Evolutionary conservation across 2,797 vertebrate species (phyloP).

Genomic region (Tadarida brasiliensis): DNA sequence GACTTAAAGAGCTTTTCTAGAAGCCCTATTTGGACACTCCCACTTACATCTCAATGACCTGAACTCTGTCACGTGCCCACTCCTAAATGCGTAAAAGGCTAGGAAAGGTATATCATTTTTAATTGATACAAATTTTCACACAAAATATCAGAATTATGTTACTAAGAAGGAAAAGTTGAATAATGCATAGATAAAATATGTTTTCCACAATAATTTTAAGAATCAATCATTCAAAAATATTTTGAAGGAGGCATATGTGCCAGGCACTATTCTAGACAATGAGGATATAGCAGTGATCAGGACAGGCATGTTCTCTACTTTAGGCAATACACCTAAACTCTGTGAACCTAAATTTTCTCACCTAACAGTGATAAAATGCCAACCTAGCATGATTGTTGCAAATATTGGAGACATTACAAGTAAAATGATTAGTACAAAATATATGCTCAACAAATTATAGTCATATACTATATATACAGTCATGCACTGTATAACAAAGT

Average conservation of each 20-base stretch:
- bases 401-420: neutral
- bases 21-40: neutral
- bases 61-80: neutral
- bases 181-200: neutral
- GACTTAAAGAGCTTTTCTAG: neutral
- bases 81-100: neutral
- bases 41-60: neutral
- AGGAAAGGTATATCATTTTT: neutral
- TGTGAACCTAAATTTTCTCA: neutral
- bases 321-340: neutral
- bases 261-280: neutral
- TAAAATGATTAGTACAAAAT: neutral
- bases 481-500: neutral
- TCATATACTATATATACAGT: neutral
- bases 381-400: neutral
- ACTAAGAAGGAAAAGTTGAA: slow-evolving; percentile 9
- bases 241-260: neutral
- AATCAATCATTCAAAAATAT: neutral
- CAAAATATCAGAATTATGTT: neutral
- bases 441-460: neutral
- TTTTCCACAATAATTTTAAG: neutral
- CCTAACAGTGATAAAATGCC: neutral
- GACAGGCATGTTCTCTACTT: neutral
- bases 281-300: neutral
- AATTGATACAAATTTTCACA: neutral